Base-by-base conservation (phyloP, 2,888 invertebrate species). In the Pachymerium ferrugineum region DNA sequence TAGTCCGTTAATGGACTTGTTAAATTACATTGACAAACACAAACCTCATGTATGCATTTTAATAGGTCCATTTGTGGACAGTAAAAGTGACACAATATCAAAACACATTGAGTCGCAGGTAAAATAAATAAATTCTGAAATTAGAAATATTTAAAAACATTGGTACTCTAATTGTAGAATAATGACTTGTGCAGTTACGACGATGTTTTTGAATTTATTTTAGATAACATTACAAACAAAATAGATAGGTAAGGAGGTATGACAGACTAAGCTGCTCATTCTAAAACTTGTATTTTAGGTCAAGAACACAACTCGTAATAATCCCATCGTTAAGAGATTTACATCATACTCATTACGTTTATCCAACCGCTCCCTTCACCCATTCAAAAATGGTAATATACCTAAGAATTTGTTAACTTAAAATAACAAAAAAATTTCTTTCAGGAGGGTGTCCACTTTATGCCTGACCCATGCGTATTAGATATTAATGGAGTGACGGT, bases 31-130 rank as follows among this genome's bases (percentile, higher is more conserved):
- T 0, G 83, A 83, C 74, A 85, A 87, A 14, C 85, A 89, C 76
- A 77, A 78, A 70, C 96, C 96, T 0, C 89, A 96, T 81, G 84
- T 94, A 22, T 86, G 92, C 42, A 87, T 97, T 76, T 84, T 97
- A 79, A 87, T 83, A 12, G 96, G 97, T 0, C 95, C 96, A 0
- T 92, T 95, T 81, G 81, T 95, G 73, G 93, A 94, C 79, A 84
- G 85, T 10, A 82, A 81, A 74, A 80, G 81, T 77, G 75, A 77
- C 38, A 76, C 22, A n/a, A 16, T 47, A 19, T 47, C 47, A 16
- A 47, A 47, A 47, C 47, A 47, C 8, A 6, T 47, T 16, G 47
- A 47, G 47, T 6, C n/a, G 47, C 47, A 47, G 47, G 47, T 47
- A 14, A 4, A 6, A 1, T 47, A 47, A 38, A 6, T 6, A 8